Evolutionary conservation across 1,140 invertebrate genomes (phyloP).

Genomic region (Bombus difficillimus): DNA sequence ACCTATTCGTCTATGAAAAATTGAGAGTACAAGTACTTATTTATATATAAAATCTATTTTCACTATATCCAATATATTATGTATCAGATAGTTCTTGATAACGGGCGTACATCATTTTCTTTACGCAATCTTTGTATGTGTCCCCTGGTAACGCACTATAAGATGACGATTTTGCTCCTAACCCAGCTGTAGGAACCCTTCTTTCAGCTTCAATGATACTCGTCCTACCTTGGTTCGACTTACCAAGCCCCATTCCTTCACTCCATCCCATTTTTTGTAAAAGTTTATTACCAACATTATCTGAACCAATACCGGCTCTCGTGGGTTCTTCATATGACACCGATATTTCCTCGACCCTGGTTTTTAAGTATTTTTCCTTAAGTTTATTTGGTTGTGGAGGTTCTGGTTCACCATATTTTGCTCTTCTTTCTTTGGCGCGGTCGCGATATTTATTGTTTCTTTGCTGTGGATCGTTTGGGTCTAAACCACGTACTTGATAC

Average conservation of each 20-base stretch:
- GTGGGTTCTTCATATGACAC: constrained; percentile 86
- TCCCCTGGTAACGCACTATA: constrained; percentile 91
- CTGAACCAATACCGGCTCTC: constrained; percentile 90
- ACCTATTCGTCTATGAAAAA: constrained; percentile 64
- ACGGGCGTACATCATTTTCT: constrained; percentile 94
- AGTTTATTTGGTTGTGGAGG: constrained; percentile 89
- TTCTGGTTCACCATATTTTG: constrained; percentile 96
- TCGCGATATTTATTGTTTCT: constrained; percentile 91
- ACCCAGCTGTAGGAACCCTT: constrained; percentile 87
- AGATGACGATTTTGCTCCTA: constrained; percentile 89
- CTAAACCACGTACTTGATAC: constrained; percentile 84
- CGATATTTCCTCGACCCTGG: constrained; percentile 82
- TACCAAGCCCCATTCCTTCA: constrained; percentile 97
- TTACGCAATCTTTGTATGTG: constrained; percentile 95
- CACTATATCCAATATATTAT: constrained; percentile 67
- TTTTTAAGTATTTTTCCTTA: constrained; percentile 87
- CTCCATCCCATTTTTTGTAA: constrained; percentile 99
- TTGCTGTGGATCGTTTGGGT: constrained; percentile 83
- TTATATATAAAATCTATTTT: constrained; percentile 62
- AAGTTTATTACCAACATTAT: constrained; percentile 96
- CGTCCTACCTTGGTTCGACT: constrained; percentile 95
- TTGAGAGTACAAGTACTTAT: constrained; percentile 56
- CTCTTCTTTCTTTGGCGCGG: constrained; percentile 96
- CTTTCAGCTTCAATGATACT: constrained; percentile 92
- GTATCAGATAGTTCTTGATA: constrained; percentile 90